These are phyloP conservation scores for Plemyria rubiginata DNA, from an alignment of 2,888 invertebrate genomes.

Conservation along the genomic window DNA sequence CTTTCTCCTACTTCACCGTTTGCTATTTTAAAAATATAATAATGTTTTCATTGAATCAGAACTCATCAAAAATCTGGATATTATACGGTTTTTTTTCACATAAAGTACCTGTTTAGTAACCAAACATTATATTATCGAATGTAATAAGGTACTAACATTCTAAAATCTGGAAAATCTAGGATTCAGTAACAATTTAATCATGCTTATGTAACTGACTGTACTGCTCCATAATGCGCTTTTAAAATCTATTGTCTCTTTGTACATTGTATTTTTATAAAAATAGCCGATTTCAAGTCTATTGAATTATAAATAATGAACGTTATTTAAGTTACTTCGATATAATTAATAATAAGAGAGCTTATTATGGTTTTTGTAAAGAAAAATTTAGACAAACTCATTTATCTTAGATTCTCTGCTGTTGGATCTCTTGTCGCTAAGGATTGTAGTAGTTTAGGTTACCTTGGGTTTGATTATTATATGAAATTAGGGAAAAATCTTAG, in stretches of 20 bases:
- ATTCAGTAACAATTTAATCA: background rate
- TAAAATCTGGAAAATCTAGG: background rate
- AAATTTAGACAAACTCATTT: no score
- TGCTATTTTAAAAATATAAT: no score
- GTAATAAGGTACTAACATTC: no score
- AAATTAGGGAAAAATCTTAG: no score
- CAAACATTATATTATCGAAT: no score
- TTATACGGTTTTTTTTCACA: background rate
- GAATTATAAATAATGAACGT: background rate
- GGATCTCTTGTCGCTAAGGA: no score
- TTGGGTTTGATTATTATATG: no score
- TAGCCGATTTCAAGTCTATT: background rate
- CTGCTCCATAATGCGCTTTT: background rate
- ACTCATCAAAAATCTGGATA: no score
- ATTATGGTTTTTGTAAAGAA: background rate
- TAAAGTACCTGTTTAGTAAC: no score
- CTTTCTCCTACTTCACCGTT: background rate
- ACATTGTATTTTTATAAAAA: background rate
- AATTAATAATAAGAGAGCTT: background rate
- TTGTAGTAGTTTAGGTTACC: no score
- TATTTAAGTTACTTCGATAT: background rate
- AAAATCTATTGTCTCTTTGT: background rate
- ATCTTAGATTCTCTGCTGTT: no score
- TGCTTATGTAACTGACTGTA: background rate
- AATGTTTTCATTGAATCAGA: no score